A percentile compares a stretch with the other conserved stretches of the same genome.
phyloP scores from a whole-genome alignment of 2,888 invertebrate species.

The Yponomeuta plumbellus region DNA sequence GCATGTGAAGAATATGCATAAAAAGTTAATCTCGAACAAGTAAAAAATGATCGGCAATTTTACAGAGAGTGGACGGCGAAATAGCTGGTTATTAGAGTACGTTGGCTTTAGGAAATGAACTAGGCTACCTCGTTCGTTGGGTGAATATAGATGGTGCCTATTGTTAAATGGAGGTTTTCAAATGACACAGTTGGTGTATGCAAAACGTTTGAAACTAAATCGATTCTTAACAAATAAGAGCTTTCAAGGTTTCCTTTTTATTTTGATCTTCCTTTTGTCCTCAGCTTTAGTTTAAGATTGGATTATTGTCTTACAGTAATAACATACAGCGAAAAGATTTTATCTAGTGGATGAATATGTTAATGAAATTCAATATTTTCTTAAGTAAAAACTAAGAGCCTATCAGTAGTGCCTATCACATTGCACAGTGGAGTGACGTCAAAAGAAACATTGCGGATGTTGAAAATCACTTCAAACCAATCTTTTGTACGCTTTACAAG shows the following conservation, averaged over 20 bases:
- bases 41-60: constrained; percentile 1
- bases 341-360: neutral
- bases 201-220: neutral
- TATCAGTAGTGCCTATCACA: neutral
- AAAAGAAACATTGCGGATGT: neutral
- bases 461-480: neutral
- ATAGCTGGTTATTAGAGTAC: constrained; percentile 7
- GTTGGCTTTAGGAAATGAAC: neutral
- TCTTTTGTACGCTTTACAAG: neutral
- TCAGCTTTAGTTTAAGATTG: too few species aligned
- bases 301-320: too few species aligned
- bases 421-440: neutral
- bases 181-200: neutral
- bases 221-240: too few species aligned
- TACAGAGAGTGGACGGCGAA: neutral
- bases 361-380: neutral
- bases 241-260: too few species aligned
- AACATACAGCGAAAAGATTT: too few species aligned
- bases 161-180: neutral
- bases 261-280: too few species aligned
- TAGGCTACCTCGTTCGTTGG: neutral
- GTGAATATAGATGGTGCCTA: neutral
- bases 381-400: neutral
- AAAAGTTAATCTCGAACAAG: neutral
- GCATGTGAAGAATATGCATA: neutral